Evolutionary conservation across 2,113 vertebrate genomes (phyloP).

Genomic region (Caranx melampygus): DNA sequence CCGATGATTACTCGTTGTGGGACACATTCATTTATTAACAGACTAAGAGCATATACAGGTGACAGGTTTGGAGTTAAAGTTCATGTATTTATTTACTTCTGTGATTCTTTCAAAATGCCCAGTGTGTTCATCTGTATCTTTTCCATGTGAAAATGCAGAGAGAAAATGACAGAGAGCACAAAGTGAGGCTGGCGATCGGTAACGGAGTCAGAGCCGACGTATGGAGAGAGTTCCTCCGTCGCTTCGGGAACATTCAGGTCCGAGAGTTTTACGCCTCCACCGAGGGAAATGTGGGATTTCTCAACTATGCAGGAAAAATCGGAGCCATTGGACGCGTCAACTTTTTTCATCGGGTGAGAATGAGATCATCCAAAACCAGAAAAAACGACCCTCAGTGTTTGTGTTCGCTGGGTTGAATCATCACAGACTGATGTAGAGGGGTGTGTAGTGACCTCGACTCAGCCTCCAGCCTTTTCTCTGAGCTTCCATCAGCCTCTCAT

Average conservation of each 20-base stretch:
- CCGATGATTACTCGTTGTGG: too few relatives aligned
- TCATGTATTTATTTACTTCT: background rate
- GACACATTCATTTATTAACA: background rate
- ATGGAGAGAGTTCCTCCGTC: conserved; percentile 88
- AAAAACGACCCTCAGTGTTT: background rate
- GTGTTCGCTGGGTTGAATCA: background rate
- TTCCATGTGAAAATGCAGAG: conserved; percentile 74
- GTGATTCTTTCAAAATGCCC: background rate
- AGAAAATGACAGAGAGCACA: conserved; percentile 86
- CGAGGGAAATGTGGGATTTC: conserved; percentile 89
- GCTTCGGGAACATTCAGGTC: conserved; percentile 87
- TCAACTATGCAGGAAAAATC: conserved; percentile 89
- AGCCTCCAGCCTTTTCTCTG: background rate
- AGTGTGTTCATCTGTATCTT: background rate
- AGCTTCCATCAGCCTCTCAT: conserved; percentile 3
- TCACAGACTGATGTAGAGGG: background rate
- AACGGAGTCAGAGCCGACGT: conserved; percentile 89
- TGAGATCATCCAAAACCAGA: background rate
- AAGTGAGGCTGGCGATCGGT: conserved; percentile 87
- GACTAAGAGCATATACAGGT: background rate
- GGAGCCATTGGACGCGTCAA: conserved; percentile 88
- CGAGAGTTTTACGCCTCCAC: conserved; percentile 91
- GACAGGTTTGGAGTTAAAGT: background rate
- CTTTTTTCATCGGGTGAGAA: conserved; percentile 85
- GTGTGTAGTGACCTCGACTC: background rate